Percentiles rank a stretch among this genome's conserved stretches.
Evolutionary conservation across 53 echinoderm and acorn worm species (phyloP).

Genomic region (Paracentrotus lividus): DNA sequence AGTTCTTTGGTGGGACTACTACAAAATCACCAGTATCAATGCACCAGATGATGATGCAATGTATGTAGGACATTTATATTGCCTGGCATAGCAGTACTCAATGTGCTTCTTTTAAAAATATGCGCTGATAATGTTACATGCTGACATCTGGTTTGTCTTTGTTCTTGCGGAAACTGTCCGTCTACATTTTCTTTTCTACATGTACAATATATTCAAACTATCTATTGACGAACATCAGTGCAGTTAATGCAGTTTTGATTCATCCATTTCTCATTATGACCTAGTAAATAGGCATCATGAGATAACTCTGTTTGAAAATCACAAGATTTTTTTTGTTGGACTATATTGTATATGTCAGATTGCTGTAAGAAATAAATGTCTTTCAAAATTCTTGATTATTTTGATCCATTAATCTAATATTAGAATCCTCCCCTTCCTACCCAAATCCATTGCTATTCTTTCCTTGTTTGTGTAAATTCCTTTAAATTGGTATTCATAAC

Average conservation of each 20-base stretch:
- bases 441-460: background rate
- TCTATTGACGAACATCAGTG: background rate
- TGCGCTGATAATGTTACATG: background rate
- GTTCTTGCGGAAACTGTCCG: background rate
- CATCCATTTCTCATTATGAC: background rate
- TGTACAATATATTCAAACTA: background rate
- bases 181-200: background rate
- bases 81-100: too few relatives aligned
- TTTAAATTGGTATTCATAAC: conserved; percentile 15
- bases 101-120: too few relatives aligned
- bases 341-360: too few relatives aligned
- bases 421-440: background rate
- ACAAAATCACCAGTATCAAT: too few relatives aligned
- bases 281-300: too few relatives aligned
- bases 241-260: conserved; percentile 9
- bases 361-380: background rate
- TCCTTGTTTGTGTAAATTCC: background rate
- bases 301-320: too few relatives aligned
- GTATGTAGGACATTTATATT: too few relatives aligned
- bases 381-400: background rate
- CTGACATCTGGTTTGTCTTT: background rate
- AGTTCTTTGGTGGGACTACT: background rate
- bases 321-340: too few relatives aligned
- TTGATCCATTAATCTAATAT: background rate
- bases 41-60: too few relatives aligned